A percentile compares a stretch with the other conserved stretches of the same genome.
These are phyloP conservation scores for Heteromormyrus szaboi DNA, from an alignment of 2,797 vertebrate species.

Conservation along the genomic window DNA sequence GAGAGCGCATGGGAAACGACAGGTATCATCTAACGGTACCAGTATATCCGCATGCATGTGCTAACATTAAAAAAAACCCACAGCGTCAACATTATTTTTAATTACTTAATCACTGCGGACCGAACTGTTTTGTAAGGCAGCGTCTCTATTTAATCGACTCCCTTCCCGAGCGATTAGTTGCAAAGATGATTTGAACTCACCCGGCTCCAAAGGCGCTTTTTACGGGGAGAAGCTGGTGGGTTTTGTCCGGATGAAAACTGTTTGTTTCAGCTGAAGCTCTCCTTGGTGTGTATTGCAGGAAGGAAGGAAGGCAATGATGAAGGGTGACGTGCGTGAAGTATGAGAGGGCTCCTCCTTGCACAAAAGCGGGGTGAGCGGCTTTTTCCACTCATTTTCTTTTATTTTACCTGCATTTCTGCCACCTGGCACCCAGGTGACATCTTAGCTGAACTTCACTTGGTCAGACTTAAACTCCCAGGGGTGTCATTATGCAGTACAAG, in stretches of 20 bases:
- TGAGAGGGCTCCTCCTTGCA: background rate
- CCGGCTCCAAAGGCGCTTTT: background rate
- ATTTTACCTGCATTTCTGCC: conserved; percentile 4
- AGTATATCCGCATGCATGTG: background rate
- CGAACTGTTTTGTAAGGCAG: background rate
- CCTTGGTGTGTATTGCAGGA: conserved; percentile 4
- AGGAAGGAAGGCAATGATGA: background rate
- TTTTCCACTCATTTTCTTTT: background rate
- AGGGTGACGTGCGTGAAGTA: background rate
- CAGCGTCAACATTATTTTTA: background rate
- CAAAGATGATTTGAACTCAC: background rate
- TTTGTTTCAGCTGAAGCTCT: background rate
- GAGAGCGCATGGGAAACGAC: background rate
- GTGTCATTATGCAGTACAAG: background rate
- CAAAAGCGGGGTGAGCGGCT: background rate
- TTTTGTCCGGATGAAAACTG: background rate
- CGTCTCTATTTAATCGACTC: background rate
- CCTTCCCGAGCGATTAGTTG: background rate
- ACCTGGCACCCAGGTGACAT: conserved; percentile 6
- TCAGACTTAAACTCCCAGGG: background rate
- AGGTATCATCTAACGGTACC: background rate
- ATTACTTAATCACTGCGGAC: background rate
- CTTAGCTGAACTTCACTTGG: background rate
- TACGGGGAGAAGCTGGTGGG: background rate
- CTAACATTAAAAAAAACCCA: background rate